Conservation (phyloP, 2,797 vertebrate species). For the Neopelma chrysocephalum region DNA sequence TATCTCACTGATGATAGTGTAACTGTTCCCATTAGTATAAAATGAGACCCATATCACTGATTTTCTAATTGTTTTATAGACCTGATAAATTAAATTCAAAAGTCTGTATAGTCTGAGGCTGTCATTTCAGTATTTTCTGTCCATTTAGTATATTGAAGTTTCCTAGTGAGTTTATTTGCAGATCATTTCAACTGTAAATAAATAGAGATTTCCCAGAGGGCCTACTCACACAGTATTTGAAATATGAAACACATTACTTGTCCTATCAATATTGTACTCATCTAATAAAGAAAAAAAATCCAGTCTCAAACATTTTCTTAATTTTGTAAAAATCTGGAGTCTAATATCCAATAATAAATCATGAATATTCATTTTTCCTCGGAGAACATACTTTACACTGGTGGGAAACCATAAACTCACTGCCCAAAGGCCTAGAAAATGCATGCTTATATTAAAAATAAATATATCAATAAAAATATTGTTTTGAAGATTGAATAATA, state of each 20-base stretch:
- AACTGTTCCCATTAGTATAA: neutral
- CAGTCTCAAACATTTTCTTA: neutral
- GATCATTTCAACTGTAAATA: conserved; percentile 34
- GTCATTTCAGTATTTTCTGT: neutral
- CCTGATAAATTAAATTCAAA: neutral
- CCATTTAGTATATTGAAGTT: neutral
- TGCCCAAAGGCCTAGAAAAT: neutral
- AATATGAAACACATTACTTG: neutral
- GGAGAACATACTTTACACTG: neutral
- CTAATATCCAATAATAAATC: neutral
- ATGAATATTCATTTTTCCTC: neutral
- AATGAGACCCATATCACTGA: neutral
- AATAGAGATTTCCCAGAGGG: neutral
- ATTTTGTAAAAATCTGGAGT: neutral
- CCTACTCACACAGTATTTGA: neutral
- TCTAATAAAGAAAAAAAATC: neutral
- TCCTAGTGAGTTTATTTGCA: conserved; percentile 29
- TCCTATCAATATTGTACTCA: neutral
- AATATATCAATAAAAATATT: neutral
- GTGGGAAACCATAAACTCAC: neutral
- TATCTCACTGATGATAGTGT: neutral
- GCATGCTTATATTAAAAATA: neutral
- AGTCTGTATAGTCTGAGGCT: neutral
- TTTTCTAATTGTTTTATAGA: conserved; percentile 3
- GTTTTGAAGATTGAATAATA: neutral